Evolutionary conservation across 2,113 vertebrate species (phyloP), one percentile per base, ranked within the genome.

Genomic region (Paradoxurus hermaphroditus): DNA sequence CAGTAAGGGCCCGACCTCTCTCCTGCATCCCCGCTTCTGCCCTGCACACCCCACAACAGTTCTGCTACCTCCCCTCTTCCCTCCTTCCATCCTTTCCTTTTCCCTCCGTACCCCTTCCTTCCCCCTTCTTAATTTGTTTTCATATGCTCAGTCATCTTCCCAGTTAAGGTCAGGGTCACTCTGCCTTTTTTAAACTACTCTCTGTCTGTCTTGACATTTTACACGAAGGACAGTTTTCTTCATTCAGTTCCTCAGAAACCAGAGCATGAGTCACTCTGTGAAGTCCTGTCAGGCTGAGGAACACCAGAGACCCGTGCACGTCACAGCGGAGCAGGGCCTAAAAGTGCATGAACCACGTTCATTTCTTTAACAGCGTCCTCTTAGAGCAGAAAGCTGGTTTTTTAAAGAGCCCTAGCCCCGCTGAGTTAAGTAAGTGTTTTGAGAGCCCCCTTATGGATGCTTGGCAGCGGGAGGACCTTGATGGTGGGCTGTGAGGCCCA

Each of bases 1-100:
- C 15, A 51, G 70, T 68, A 75, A 83, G 34, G 0, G 41, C 36
- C 8, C 3, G 78, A 1, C 25, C 49, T 70, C 67, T 82, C 10
- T 31, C 53, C 36, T n/a, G 2, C 25, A 16, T 86, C 73, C 34
- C 65, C 41, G 5, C 25, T 5, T 77, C 59, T 29, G 16, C 51
- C 23, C 51, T n/a, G 29, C 2, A 7, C 4, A 41, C 25, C 39
- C 7, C 19, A 31, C 0, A 8, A 1, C n/a, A n/a, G 27, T 0
- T 23, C 23, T 12, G 46, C 82, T 13, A 25, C n/a, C 18, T 73
- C 6, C 11, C 34, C 68, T 2, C 4, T 13, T 34, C 1, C 29
- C 1, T 14, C 46, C 18, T 8, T 14, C 0, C 11, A 1, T 41
- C 59, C n/a, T 23, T 68, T 15, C 49, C 12, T 49, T 41, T 36